Base-by-base conservation (phyloP, 2,888 invertebrate species). In the Drosophila mimetica region DNA sequence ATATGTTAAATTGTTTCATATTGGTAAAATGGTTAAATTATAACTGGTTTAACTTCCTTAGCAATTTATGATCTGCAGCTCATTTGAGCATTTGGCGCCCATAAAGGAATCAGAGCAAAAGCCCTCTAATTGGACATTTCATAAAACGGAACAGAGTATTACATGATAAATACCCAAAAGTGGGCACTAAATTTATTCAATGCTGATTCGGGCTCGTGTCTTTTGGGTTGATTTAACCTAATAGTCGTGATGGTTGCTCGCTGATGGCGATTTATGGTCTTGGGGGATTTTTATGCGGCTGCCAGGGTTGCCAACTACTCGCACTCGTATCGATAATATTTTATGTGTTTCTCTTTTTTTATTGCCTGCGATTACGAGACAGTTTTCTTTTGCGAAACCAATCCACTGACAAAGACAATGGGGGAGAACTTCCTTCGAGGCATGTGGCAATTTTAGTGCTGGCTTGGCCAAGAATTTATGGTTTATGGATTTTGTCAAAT, bases 401-500 rank as follows among this genome's bases (percentile, higher is more conserved):
- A 81, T 73, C 72, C 67, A 76, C 53, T 69, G 79, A 39, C 64
- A 65, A 51, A 39, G 72, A 66, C 74, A 76, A 71, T 82, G 54
- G 57, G 22, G 16, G 39, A 28, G 39, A 28, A 48, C 16, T 48
- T 32, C 55, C 51, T 13, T 13, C 16, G 2, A 11, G 37, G 36
- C 34, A 63, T 25, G 69, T 63, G 47, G 34, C 13, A 65, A 54
- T 77, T 82, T 85, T 82, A 82, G 84, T 83, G 81, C 77, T 58
- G 66, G 66, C 74, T 66, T 71, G 64, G 50, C 57, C 54, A 76
- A 75, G 75, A 89, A 81, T 89, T 81, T 88, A 87, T 88, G 81
- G 85, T 79, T 89, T 87, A 88, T 88, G 83, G 76, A 87, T 79
- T 70, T 79, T 85, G 83, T 86, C 83, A 85, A 88, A 86, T 86